These are phyloP conservation scores for Progne subis DNA, from an alignment of 2,113 vertebrate genomes.

Conservation along the genomic window DNA sequence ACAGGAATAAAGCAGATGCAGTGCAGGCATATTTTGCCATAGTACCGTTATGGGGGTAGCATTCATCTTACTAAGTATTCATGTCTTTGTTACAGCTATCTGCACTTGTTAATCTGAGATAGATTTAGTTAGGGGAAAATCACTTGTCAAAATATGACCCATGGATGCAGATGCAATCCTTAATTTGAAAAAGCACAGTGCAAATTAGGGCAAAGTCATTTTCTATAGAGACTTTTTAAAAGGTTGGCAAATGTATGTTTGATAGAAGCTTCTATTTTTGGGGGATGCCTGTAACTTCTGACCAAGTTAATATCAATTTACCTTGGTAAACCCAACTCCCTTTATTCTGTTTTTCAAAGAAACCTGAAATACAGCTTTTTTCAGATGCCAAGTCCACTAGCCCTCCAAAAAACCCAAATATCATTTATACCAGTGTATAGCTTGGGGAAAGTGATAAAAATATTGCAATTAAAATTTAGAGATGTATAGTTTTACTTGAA, in stretches of 20 bases:
- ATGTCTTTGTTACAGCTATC: background rate
- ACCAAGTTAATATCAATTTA: background rate
- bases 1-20: background rate
- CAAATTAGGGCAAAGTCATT: background rate
- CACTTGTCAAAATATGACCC: background rate
- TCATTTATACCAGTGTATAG: background rate
- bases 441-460: background rate
- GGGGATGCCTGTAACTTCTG: background rate
- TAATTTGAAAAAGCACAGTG: background rate
- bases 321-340: background rate
- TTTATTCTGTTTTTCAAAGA: background rate
- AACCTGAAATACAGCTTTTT: background rate
- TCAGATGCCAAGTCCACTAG: background rate
- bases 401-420: background rate
- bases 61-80: background rate
- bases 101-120: background rate
- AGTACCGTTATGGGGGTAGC: background rate
- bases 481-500: background rate
- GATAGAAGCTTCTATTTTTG: background rate
- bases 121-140: background rate
- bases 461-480: background rate
- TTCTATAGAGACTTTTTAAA: background rate
- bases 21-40: background rate
- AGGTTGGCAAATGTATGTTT: background rate
- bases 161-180: rapidly evolving